Percentiles rank a stretch among this genome's conserved stretches.
Conservation (phyloP, 2,113 vertebrate genomes). For the Chionomys nivalis region DNA sequence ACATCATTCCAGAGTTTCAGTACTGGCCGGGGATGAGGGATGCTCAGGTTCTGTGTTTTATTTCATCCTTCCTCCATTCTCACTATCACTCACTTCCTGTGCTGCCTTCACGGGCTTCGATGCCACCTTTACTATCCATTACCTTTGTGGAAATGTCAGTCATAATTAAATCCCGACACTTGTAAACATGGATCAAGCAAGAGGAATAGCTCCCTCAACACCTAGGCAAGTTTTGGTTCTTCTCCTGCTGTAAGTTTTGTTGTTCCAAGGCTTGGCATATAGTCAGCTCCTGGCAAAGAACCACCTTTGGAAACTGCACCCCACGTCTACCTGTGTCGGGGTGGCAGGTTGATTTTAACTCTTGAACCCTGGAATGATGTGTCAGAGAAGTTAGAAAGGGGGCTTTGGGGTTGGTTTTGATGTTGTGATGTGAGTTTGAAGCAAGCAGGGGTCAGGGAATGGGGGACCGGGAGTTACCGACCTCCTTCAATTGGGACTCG, state of each 20-base stretch:
- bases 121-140: not conserved
- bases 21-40: accelerated
- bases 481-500: accelerated
- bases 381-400: not conserved
- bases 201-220: not conserved
- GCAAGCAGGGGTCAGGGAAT: too few species aligned
- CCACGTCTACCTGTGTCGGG: not conserved
- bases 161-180: not conserved
- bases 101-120: not conserved
- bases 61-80: not conserved
- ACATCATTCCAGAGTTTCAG: too few species aligned
- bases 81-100: not conserved
- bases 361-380: not conserved
- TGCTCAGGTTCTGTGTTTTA: not conserved
- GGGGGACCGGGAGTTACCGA: accelerated
- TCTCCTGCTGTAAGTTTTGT: not conserved
- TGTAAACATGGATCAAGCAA: not conserved
- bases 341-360: not conserved
- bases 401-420: not conserved
- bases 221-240: not conserved
- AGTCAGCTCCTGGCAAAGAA: not conserved
- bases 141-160: not conserved
- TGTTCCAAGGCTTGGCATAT: not conserved
- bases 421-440: not conserved
- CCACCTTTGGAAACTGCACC: not conserved